These are phyloP conservation scores for Cyclophora albipunctata DNA, from an alignment of 2,888 invertebrate species.

Conservation along the genomic window DNA sequence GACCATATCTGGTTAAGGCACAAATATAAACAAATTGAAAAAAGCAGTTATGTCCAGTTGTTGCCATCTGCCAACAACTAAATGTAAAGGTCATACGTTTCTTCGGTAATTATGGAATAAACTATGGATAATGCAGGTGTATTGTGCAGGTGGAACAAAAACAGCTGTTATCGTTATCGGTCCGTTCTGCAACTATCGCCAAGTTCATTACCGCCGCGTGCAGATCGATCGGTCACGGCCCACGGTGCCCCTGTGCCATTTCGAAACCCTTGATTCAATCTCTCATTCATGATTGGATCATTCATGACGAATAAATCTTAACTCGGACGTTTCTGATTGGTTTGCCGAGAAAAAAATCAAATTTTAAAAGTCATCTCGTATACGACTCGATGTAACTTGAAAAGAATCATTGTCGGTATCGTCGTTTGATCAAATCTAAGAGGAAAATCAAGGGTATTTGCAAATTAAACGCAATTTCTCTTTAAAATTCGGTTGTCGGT, in stretches of 20 bases:
- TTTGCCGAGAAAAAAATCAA: too few species aligned
- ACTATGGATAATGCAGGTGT: constrained; percentile 31
- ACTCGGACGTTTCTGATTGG: not conserved
- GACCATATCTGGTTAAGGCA: too few species aligned
- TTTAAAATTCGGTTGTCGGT: too few species aligned
- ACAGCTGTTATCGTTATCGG: constrained; percentile 23
- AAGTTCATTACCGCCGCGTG: constrained; percentile 69
- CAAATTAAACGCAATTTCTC: too few species aligned
- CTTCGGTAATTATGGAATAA: constrained; percentile 24
- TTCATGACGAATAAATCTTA: constrained; percentile 2
- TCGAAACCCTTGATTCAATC: constrained; percentile 33
- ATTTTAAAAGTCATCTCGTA: too few species aligned
- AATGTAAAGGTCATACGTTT: constrained; percentile 30
- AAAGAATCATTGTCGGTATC: too few species aligned
- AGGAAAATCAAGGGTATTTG: too few species aligned
- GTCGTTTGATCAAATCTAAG: too few species aligned
- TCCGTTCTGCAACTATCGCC: constrained; percentile 21
- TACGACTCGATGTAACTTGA: too few species aligned
- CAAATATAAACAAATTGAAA: too few species aligned
- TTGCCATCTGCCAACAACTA: constrained; percentile 21
- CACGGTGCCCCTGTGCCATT: constrained; percentile 50
- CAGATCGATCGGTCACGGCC: constrained; percentile 59
- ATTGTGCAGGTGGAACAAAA: constrained; percentile 11
- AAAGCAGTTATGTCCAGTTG: not conserved
- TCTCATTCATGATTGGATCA: constrained; percentile 23